A percentile compares a stretch with the other conserved stretches of the same genome.
These are phyloP conservation scores for Heliocidaris tuberculata DNA, from an alignment of 35 echinoderm and acorn worm species.

Conservation along the genomic window DNA sequence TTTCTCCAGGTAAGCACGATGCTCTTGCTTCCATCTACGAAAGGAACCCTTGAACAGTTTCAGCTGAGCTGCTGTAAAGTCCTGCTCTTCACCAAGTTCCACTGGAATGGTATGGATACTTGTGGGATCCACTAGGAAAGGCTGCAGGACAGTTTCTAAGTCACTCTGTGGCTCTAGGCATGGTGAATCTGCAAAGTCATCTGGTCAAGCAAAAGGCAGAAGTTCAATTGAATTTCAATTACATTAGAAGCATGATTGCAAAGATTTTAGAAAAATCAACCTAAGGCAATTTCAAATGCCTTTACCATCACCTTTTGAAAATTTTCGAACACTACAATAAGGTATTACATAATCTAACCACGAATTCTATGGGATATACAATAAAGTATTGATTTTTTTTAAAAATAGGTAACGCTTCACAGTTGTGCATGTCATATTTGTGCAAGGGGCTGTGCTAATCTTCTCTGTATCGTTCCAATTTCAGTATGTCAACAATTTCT, in stretches of 20 bases:
- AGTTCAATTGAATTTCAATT: background rate
- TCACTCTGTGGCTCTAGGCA: background rate
- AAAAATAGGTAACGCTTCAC: too few relatives aligned
- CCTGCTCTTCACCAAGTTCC: background rate
- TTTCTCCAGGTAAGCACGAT: background rate
- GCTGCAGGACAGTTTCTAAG: constrained; percentile 5
- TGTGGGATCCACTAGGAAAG: background rate
- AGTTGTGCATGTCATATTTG: too few relatives aligned
- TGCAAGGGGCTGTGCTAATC: too few relatives aligned
- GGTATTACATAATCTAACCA: background rate
- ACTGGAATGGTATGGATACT: background rate
- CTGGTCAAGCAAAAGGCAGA: background rate
- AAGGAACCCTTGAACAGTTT: background rate
- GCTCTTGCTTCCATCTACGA: background rate
- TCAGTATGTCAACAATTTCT: too few relatives aligned
- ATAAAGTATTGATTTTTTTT: background rate
- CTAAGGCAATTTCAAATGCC: background rate
- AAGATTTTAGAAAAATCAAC: background rate
- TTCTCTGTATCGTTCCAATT: too few relatives aligned
- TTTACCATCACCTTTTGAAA: background rate
- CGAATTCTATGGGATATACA: background rate
- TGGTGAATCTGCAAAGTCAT: background rate
- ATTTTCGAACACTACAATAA: background rate
- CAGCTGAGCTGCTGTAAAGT: background rate
- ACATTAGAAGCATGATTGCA: background rate